A percentile compares a stretch with the other conserved stretches of the same genome.
Conservation (phyloP, 2,797 vertebrate species). For the Erethizon dorsatum region DNA sequence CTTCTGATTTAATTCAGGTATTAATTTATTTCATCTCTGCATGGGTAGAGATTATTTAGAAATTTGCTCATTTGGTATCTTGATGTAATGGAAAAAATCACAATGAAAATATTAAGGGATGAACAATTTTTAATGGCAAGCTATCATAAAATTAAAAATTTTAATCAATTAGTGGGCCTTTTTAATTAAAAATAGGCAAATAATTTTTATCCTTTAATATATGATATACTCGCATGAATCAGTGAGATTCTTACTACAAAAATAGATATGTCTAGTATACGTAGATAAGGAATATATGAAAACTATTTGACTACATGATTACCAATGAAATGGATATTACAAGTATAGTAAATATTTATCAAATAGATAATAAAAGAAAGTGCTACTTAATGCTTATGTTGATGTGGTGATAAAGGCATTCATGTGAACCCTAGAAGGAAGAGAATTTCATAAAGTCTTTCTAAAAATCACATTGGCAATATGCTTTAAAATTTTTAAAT, state of each 20-base stretch:
- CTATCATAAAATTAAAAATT: conserved; percentile 41
- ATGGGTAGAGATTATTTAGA: neutral
- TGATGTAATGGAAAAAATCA: neutral
- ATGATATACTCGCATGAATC: neutral
- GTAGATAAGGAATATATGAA: neutral
- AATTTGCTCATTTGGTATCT: conserved; percentile 25
- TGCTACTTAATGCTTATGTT: neutral
- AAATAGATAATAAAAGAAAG: conserved; percentile 54
- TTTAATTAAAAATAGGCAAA: conserved; percentile 6
- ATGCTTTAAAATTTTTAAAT: neutral
- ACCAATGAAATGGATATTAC: neutral
- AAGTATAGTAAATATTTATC: neutral
- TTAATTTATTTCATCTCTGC: conserved; percentile 28
- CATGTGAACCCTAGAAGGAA: neutral
- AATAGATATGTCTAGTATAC: neutral
- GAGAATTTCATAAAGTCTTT: neutral
- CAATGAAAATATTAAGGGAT: neutral
- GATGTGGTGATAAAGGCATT: neutral
- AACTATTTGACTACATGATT: neutral
- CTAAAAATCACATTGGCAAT: neutral
- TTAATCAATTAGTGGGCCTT: conserved; percentile 2
- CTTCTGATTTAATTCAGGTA: neutral
- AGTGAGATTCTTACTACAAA: neutral
- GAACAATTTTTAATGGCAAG: neutral
- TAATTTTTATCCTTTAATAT: neutral